Percentiles rank a stretch among this genome's conserved stretches.
Conservation (phyloP, 2,888 invertebrate genomes). For the Rotaria macrura region DNA sequence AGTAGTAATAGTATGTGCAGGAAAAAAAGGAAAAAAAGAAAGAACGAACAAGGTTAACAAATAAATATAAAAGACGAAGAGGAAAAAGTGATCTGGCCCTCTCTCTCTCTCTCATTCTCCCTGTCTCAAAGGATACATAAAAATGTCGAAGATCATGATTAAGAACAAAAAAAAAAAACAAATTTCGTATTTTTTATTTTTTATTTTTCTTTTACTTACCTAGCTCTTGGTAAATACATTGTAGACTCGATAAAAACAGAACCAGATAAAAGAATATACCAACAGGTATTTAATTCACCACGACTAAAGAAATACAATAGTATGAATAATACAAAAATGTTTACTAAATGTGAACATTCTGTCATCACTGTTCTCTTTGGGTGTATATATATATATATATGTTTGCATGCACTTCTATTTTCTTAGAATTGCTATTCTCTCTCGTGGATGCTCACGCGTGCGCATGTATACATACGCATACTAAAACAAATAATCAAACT, state of each 20-base stretch:
- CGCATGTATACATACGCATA: neutral
- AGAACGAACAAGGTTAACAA: conserved; percentile 23
- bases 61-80: conserved; percentile 26
- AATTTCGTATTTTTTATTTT: too few relatives aligned
- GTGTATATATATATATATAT: neutral
- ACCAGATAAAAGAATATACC: conserved; percentile 70
- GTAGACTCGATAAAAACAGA: conserved; percentile 74
- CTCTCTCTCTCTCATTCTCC: neutral
- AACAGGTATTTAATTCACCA: conserved; percentile 67
- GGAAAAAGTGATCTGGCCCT: conserved; percentile 1
- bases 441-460: neutral
- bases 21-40: conserved; percentile 22
- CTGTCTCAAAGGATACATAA: neutral
- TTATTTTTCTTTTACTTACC: conserved; percentile 52
- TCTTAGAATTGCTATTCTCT: neutral
- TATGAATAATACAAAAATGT: neutral
- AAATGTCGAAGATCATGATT: conserved; percentile 17
- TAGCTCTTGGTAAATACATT: conserved; percentile 68
- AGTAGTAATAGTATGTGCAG: neutral
- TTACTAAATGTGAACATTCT: neutral
- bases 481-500: neutral
- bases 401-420: neutral
- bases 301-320: conserved; percentile 55
- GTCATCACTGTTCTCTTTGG: neutral
- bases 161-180: neutral